Evolutionary conservation across 2,113 vertebrate genomes (phyloP), one percentile per base, ranked within the genome.

Genomic region (Rostratula benghalensis): DNA sequence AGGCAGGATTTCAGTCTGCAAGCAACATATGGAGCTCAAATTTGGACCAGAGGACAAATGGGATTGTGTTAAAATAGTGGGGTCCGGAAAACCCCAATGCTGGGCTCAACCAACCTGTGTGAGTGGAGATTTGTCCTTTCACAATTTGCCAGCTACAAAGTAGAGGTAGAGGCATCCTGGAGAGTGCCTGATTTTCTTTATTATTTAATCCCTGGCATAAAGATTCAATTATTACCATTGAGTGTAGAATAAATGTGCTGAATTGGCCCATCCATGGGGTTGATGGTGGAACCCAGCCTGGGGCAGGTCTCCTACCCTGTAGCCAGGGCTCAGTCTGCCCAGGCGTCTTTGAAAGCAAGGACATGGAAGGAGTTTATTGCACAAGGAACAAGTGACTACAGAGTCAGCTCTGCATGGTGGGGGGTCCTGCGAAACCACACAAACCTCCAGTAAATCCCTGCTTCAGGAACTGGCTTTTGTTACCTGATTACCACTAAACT

Each of bases 211-310:
- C 61, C n/a, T 56, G 43, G 6, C 3, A 5, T 10, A 10, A 46
- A 23, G 39, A 64, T 12, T 41, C 39, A 64, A 5, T 4, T 4
- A 22, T 41, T 22, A 45, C 8, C 0, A 0, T 0, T n/a, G 22
- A 21, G 39, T 0, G 2, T 2, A 7, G 37, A 18, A 41, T 7
- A 63, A 81, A 80, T 6, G 2, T 0, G 0, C 35, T 31, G 64
- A 57, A 24, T 3, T 20, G 4, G 5, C 11, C 56, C 1, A 1
- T 54, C 53, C 5, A 0, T 7, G 48, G 25, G 37, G n/a, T 17
- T 59, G 43, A 9, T 17, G 53, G 39, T 48, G 33, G 31, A 76
- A 22, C 41, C 17, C 37, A 30, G 18, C 23, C 79, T 51, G 48
- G 28, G 24, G 27, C 33, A 70, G 18, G 4, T 41, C 31, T 74